A percentile compares a stretch with the other conserved stretches of the same genome.
These are phyloP conservation scores for Harmothoe impar DNA, from an alignment of 2,888 invertebrate species.

Conservation along the genomic window DNA sequence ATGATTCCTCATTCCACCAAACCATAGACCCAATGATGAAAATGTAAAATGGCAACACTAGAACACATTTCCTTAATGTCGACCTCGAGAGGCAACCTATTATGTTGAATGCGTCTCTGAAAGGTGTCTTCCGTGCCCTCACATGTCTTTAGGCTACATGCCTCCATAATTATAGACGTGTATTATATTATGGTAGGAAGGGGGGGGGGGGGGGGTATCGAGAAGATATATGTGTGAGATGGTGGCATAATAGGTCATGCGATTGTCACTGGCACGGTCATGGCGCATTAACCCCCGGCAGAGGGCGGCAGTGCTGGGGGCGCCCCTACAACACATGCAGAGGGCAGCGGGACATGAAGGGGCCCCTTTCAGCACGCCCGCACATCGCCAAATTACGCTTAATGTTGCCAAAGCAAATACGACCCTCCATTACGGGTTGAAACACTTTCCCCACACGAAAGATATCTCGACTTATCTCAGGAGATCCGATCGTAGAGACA, in stretches of 20 bases:
- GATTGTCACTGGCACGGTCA: not conserved
- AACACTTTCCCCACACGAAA: not conserved
- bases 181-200: not conserved
- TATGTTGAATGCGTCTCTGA: too few species aligned
- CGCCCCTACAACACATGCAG: not conserved
- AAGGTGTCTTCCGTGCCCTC: too few species aligned
- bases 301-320: not conserved
- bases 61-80: too few species aligned
- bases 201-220: not conserved
- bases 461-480: too few species aligned
- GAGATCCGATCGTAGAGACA: too few species aligned
- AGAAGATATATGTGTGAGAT: not conserved
- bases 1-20: too few species aligned
- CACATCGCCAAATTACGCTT: too few species aligned
- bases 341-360: not conserved
- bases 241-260: slow-evolving; percentile 15
- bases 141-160: too few species aligned
- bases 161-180: not conserved
- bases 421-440: not conserved
- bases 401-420: slow-evolving; percentile 1
- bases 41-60: too few species aligned
- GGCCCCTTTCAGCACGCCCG: not conserved
- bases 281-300: slow-evolving; percentile 19
- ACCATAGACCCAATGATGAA: too few species aligned
- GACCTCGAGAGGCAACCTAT: too few species aligned